A percentile compares a stretch with the other conserved stretches of the same genome.
Conservation (phyloP, 2,113 vertebrate species). For the Arothron firmamentum region DNA sequence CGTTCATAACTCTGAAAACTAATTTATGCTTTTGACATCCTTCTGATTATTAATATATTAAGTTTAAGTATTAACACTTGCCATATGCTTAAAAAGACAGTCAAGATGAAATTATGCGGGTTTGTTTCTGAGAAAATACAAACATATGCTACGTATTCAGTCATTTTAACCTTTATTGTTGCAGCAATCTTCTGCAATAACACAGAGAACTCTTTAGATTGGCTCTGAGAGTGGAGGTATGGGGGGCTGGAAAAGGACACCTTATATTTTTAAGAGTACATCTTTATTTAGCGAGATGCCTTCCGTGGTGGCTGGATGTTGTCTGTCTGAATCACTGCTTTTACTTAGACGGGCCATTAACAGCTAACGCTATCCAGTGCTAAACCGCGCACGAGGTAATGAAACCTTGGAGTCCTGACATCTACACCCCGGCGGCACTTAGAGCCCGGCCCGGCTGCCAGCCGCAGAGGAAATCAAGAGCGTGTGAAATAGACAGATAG, state of each 20-base stretch:
- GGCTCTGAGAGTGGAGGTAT: conserved; percentile 1
- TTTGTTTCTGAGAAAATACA: no score
- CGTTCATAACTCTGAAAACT: conserved; percentile 36
- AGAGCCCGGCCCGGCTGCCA: conserved; percentile 43
- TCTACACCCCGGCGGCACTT: conserved; percentile 44
- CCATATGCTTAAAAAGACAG: no score
- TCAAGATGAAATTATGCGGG: no score
- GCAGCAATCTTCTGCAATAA: not conserved
- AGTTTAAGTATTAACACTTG: no score
- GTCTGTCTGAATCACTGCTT: conserved; percentile 58
- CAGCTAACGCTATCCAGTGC: conserved; percentile 62
- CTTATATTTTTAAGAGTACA: conserved; percentile 34
- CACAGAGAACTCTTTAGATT: conserved; percentile 13
- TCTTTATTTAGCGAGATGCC: conserved; percentile 54
- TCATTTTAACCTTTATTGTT: no score
- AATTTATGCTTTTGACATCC: conserved; percentile 3
- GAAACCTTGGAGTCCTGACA: conserved; percentile 49
- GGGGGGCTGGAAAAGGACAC: conserved; percentile 25
- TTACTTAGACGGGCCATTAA: conserved; percentile 65
- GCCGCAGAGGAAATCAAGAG: conserved; percentile 46
- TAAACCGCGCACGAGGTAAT: conserved; percentile 57
- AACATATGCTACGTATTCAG: no score
- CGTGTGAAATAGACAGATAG: conserved; percentile 52
- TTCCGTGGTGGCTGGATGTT: conserved; percentile 33
- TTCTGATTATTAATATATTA: not conserved